These are phyloP conservation scores for Heteromormyrus szaboi DNA, from an alignment of 2,797 vertebrate species.

Conservation along the genomic window DNA sequence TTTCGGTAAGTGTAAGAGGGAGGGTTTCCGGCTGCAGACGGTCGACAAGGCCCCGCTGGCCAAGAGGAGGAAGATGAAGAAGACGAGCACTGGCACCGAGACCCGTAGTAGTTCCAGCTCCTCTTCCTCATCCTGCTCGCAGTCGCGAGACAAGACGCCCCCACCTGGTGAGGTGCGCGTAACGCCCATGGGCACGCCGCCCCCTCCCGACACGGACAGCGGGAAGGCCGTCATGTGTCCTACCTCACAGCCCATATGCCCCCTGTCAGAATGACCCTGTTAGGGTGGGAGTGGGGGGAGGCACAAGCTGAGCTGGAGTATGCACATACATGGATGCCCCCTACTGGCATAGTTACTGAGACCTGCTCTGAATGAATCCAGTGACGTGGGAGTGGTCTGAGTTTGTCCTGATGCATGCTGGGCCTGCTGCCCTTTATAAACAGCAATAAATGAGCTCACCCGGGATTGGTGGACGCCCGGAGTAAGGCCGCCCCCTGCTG, in stretches of 20 bases:
- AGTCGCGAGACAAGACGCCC: slow-evolving; percentile 79
- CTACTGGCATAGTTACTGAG: neutral
- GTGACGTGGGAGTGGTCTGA: neutral
- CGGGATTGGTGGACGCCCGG: neutral
- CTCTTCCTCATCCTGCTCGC: slow-evolving; percentile 85
- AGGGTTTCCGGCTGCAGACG: slow-evolving; percentile 97
- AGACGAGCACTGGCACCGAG: slow-evolving; percentile 95
- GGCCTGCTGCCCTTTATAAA: slow-evolving; percentile 14
- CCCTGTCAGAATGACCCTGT: neutral
- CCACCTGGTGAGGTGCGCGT: slow-evolving; percentile 57
- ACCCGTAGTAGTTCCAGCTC: slow-evolving; percentile 96
- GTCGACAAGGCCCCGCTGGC: slow-evolving; percentile 96
- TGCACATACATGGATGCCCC: neutral
- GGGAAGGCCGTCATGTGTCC: slow-evolving; percentile 24
- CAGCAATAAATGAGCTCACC: slow-evolving; percentile 9
- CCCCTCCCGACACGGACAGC: slow-evolving; percentile 41
- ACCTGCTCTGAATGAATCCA: neutral
- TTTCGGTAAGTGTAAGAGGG: slow-evolving; percentile 96
- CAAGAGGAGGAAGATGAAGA: slow-evolving; percentile 98
- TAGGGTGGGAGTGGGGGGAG: neutral
- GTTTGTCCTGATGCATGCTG: slow-evolving; percentile 19
- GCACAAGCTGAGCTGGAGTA: neutral
- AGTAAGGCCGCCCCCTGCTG: neutral
- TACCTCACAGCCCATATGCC: neutral
- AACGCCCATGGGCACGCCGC: slow-evolving; percentile 56